Conservation (phyloP, 2,888 invertebrate species). For the Conistra vaccinii region DNA sequence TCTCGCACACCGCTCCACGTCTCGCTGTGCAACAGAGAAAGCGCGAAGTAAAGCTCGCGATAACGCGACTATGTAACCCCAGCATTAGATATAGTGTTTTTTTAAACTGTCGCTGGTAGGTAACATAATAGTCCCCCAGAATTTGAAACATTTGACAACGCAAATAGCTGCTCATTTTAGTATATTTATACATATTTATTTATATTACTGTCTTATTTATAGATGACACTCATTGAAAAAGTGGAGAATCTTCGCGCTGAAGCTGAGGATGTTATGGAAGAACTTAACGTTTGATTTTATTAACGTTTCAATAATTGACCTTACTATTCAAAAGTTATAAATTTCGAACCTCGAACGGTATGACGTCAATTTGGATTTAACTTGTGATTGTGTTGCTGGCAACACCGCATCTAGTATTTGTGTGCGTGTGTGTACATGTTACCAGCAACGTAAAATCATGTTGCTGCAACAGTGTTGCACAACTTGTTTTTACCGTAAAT, state of each 20-base stretch:
- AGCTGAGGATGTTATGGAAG: constrained; percentile 94
- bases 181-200: not conserved
- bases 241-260: constrained; percentile 97
- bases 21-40: too few relatives aligned
- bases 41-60: too few relatives aligned
- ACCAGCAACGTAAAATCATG: not conserved
- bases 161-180: not conserved
- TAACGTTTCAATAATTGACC: too few relatives aligned
- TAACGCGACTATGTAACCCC: too few relatives aligned
- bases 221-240: constrained; percentile 96
- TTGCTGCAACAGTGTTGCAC: not conserved
- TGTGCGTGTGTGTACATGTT: not conserved
- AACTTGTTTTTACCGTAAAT: not conserved
- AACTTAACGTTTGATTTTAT: constrained; percentile 78
- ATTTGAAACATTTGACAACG: not conserved
- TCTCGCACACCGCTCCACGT: too few relatives aligned
- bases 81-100: not conserved
- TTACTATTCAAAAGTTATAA: not conserved
- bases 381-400: constrained; percentile 4
- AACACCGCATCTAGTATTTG: not conserved
- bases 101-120: not conserved
- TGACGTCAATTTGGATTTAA: not conserved
- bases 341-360: not conserved
- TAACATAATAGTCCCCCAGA: not conserved
- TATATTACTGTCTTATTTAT: constrained; percentile 44